A percentile compares a stretch with the other conserved stretches of the same genome.
Evolutionary conservation across 2,797 vertebrate species (phyloP).

Genomic region (Lateolabrax maculatus): DNA sequence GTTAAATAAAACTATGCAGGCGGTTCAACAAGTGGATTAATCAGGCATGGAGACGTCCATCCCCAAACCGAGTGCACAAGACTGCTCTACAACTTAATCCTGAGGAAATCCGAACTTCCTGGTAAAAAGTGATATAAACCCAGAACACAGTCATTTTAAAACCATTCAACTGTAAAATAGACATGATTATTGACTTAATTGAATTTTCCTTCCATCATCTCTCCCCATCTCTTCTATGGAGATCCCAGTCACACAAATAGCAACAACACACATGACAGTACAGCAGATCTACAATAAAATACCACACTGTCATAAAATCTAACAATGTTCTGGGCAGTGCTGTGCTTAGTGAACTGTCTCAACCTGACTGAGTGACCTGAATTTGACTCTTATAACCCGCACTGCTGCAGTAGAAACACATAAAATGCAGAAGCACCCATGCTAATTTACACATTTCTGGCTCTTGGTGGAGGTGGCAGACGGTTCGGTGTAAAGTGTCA

Average conservation of each 20-base stretch:
- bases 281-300: conserved; percentile 6
- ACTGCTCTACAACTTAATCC: neutral
- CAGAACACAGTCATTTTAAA: neutral
- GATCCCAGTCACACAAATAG: neutral
- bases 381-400: conserved; percentile 20
- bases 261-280: neutral
- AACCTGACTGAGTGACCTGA: neutral
- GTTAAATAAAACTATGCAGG: neutral
- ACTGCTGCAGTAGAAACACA: conserved; percentile 15
- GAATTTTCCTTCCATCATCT: neutral
- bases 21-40: neutral
- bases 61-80: neutral
- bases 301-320: neutral
- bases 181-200: neutral
- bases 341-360: conserved; percentile 2
- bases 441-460: conserved; percentile 56
- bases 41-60: neutral
- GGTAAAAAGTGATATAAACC: neutral
- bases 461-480: conserved; percentile 64
- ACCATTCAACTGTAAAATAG: neutral
- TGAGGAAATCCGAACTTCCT: neutral
- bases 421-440: conserved; percentile 26
- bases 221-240: neutral
- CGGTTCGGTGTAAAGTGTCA: conserved; percentile 59
- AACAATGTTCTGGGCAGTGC: neutral